Evolutionary conservation across 2,888 invertebrate species (phyloP), one percentile per base, ranked within the genome.

Genomic region (Orchestes rusci): DNA sequence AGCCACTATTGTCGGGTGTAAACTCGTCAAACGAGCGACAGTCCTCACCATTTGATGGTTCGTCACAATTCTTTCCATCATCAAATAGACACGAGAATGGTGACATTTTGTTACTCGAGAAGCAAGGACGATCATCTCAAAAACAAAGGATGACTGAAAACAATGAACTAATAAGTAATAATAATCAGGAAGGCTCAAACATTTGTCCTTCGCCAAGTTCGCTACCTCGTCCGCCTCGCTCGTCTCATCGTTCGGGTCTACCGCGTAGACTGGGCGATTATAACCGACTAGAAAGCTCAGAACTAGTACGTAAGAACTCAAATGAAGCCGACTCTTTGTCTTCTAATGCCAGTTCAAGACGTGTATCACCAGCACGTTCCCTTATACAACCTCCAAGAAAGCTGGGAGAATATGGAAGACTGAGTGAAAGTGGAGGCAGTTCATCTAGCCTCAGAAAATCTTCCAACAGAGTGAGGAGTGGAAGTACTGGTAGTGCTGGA

Each of bases 91-190:
- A 74, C 74, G 60, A 71, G 69, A 54, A 79, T 75, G 34, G 82
- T 59, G 84, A 84, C 58, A 84, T 84, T 61, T 68, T 84, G 59
- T 73, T 86, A 52, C 68, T 86, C 54, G 85, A 85, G 69, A 78
- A 84, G 51, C 84, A 85, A 60, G 85, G 85, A 1, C 73, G 84
- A 34, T 82, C 82, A 43, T 84, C 84, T 19, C 84, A 84, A 65
- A 79, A 82, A 59, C 84, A 84, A 52, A 72, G 84, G 37, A 75
- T 76, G 73, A 72, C 73, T 50, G 75, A 75, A 52, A 20, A 30
- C 7, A 47, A 7, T 17, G 45, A 43, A 20, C 66, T 55, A 3
- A 59, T 59, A 33, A 54, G 43, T 39, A 55, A 52, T 23, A 56
- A 38, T 44, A 51, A 51, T 36, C 52, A 54, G 49, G 56, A 56